Evolutionary conservation across 2,888 invertebrate genomes (phyloP).

Genomic region (Thymelicus acteon): DNA sequence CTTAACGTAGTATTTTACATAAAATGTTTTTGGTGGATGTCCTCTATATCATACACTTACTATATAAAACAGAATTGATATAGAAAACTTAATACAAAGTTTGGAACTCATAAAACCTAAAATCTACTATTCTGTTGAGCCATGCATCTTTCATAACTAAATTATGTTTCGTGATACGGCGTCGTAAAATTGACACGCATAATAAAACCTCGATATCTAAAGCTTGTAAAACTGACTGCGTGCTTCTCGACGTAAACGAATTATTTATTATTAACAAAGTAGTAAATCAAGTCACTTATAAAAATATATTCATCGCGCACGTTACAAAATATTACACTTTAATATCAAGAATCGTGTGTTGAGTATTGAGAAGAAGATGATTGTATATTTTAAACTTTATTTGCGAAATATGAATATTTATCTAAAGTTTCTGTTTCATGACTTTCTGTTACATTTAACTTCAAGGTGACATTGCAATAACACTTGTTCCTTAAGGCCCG

Average conservation of each 20-base stretch:
- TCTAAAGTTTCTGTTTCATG: too few relatives aligned
- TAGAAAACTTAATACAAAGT: background rate
- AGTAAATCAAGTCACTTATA: background rate
- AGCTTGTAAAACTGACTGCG: conserved; percentile 63
- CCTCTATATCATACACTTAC: too few relatives aligned
- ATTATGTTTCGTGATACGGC: conserved; percentile 42
- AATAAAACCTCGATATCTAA: conserved; percentile 68
- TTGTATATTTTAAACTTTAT: too few relatives aligned
- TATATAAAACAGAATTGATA: background rate
- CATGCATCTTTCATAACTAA: conserved; percentile 36
- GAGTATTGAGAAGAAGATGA: too few relatives aligned
- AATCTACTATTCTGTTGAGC: conserved; percentile 18
- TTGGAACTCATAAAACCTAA: conserved; percentile 15
- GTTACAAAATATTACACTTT: too few relatives aligned
- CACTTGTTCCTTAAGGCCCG: too few relatives aligned
- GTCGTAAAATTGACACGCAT: conserved; percentile 61
- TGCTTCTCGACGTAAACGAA: conserved; percentile 49
- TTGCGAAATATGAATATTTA: too few relatives aligned
- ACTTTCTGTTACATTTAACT: too few relatives aligned
- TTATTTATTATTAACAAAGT: conserved; percentile 21
- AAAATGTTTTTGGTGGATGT: too few relatives aligned
- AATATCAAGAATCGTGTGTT: too few relatives aligned
- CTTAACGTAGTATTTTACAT: too few relatives aligned
- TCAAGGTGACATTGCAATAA: too few relatives aligned
- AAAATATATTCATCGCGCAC: background rate